These are phyloP conservation scores for Pipra filicauda DNA, from an alignment of 2,113 vertebrate genomes.

Conservation along the genomic window DNA sequence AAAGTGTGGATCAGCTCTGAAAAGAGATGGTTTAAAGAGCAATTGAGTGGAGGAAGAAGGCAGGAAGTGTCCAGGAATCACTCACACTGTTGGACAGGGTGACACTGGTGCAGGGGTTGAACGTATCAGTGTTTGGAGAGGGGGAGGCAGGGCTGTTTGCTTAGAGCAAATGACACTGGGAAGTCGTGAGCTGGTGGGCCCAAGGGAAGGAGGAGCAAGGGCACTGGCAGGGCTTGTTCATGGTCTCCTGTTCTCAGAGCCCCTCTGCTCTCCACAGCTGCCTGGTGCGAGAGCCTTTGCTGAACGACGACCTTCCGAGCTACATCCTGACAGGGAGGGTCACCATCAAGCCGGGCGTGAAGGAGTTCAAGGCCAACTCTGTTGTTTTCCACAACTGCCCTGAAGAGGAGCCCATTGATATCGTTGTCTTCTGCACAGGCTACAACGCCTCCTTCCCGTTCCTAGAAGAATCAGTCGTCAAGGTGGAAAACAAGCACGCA, in stretches of 20 bases:
- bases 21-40: background rate
- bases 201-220: background rate
- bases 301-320: conserved; percentile 84
- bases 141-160: background rate
- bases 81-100: background rate
- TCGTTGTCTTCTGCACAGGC: conserved; percentile 86
- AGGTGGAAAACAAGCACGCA: conserved; percentile 71
- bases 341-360: conserved; percentile 78
- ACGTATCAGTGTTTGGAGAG: background rate
- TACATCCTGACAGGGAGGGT: conserved; percentile 83
- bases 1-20: background rate
- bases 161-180: background rate
- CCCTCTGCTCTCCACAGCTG: conserved; percentile 28
- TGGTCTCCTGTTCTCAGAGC: background rate
- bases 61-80: background rate
- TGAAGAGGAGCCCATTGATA: conserved; percentile 79
- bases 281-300: conserved; percentile 38
- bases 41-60: background rate
- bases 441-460: conserved; percentile 80
- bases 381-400: conserved; percentile 78
- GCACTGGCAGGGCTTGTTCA: fast-evolving
- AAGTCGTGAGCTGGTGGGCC: background rate
- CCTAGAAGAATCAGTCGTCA: conserved; percentile 72
- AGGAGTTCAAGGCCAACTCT: conserved; percentile 72
- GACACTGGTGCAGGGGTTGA: background rate